Base-by-base conservation (phyloP, 2,113 vertebrate genomes). In the Rhagologus leucostigma region DNA sequence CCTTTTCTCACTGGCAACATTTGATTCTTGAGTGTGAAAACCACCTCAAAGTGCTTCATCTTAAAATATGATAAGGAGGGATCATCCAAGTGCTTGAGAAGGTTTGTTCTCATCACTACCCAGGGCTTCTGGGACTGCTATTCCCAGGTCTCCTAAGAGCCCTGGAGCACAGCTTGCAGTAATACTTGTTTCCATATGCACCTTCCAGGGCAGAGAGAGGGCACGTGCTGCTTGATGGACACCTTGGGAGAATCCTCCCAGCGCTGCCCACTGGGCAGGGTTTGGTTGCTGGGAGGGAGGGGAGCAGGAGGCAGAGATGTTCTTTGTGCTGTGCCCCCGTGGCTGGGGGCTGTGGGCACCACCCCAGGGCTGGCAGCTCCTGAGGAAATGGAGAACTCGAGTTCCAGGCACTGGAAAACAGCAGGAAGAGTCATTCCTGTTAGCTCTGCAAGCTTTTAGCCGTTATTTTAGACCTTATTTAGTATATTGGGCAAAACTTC, bases 351-450 rank as follows among this genome's bases (percentile, higher is more conserved):
- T 2, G 17, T 13, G 4, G 32, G 64, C 24, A 60, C 10, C 35
- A 17, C 49, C 67, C 35, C 33, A 5, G 2, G 14, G 67, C 9
- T n/a, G 12, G 9, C 39, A 15, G 49, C 35, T 41, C 42, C 69
- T 4, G 15, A 2, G 1, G 1, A 14, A n/a, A 3, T 11, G 6
- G 63, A 6, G 13, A n/a, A 6, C 24, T 23, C 1, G 0, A 22
- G n/a, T 21, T 67, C 63, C 64, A 65, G 59, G n/a, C 11, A 3
- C 50, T 2, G 37, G 74, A 9, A 10, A 49, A 13, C 60, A 44
- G 56, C 65, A 33, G 79, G 23, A 55, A 21, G 23, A 4, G 23
- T 13, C 26, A 3, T 11, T 47, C 56, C 73, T 17, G 7, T 39
- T 32, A 4, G 7, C 55, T 44, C 4, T 6, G 5, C 24, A 16